Base-by-base conservation (phyloP, 92 coral and sea anemone genomes). In the Epizoanthus fatuus region DNA sequence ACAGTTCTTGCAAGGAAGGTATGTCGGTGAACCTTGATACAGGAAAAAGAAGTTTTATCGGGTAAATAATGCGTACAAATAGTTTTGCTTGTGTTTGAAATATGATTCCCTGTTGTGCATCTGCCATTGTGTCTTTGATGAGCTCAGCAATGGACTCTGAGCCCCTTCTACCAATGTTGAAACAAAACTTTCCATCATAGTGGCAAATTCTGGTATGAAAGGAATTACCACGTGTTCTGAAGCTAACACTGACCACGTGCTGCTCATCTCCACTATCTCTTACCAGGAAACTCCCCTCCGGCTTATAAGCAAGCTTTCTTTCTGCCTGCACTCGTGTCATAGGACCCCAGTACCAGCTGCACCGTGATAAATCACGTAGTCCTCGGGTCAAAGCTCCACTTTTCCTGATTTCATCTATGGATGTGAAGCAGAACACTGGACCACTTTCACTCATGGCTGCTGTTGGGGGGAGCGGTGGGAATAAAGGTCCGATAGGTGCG, bases 311-410 rank as follows among this genome's bases (percentile, higher is more conserved):
- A 2, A 93, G 84, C 64, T 54, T 59, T 59, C 60, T 64, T 20
- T 91, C 93, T 4, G 97, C 97, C 51, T 93, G 92, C n/a, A 63
- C 55, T 17, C 93, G 81, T 40, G 71, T 80, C 32, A 93, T 70
- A 4, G 97, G 97, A 35, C 97, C 97, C 97, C 97, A 93, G 77
- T 93, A 93, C 97, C 97, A 93, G 66, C 89, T 81, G 59, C 77
- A 83, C 7, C 10, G 49, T 44, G 49, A 44, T 44, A 44, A 44
- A 44, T 44, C 0, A 44, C 49, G 49, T 6, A 44, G 49, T 44
- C 49, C 49, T 44, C 49, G 49, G 49, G 8, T 44, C 49, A 44
- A 44, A 44, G 9, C 49, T 44, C 49, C 49, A 44, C 49, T 44
- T 44, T 44, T 44, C 49, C 49, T 44, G 7, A 44, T 44, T 44